Conservation (phyloP, 2,113 vertebrate species). For the Chionis minor region DNA sequence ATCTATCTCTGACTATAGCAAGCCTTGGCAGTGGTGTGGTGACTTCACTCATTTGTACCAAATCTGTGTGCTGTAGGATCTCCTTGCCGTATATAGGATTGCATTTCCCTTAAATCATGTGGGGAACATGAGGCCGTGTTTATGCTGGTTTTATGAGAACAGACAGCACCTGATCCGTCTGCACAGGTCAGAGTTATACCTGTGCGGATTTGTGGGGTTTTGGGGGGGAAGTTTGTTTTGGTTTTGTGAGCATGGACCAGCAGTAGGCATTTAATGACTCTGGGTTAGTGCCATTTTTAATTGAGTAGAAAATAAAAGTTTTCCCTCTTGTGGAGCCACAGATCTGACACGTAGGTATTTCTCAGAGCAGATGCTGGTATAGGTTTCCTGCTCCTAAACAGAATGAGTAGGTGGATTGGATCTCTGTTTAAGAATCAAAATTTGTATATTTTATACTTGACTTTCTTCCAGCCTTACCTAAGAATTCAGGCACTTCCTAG, state of each 20-base stretch:
- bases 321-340: not conserved
- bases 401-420: not conserved
- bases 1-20: not conserved
- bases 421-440: not conserved
- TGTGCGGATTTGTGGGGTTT: not conserved
- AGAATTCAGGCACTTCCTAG: not conserved
- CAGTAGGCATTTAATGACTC: not conserved
- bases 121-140: rapidly evolving
- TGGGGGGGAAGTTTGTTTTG: not conserved
- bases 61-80: not conserved
- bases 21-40: not conserved
- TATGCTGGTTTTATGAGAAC: not conserved
- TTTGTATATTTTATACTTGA: not conserved
- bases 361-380: not conserved
- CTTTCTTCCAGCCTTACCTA: not conserved
- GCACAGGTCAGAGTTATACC: not conserved
- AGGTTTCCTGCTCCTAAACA: not conserved
- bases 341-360: not conserved
- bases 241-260: not conserved
- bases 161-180: not conserved
- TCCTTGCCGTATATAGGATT: not conserved
- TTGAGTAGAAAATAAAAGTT: not conserved
- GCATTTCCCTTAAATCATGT: not conserved
- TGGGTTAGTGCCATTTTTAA: not conserved
- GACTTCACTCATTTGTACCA: not conserved